These are phyloP conservation scores for Griposia aprilina DNA, from an alignment of 2,888 invertebrate genomes.

Conservation along the genomic window DNA sequence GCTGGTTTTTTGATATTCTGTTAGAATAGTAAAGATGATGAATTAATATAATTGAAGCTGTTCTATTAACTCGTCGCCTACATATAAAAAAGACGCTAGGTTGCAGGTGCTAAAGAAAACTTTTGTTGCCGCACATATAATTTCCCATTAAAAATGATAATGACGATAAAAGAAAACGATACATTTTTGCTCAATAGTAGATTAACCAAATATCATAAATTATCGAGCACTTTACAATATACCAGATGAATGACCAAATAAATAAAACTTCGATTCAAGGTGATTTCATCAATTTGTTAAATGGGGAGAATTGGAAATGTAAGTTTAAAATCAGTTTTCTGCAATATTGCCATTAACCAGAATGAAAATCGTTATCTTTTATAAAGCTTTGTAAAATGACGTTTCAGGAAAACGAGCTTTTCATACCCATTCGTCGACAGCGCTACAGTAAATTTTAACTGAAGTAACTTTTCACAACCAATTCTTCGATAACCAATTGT, in stretches of 20 bases:
- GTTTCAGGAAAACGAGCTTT: constrained; percentile 23
- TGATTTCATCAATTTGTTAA: constrained; percentile 10
- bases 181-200: not conserved
- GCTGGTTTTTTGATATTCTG: too few species aligned
- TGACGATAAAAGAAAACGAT: not conserved
- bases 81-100: too few species aligned
- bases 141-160: too few species aligned
- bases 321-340: constrained; percentile 16
- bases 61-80: too few species aligned
- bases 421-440: constrained; percentile 4
- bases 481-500: not conserved
- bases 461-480: not conserved
- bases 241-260: not conserved
- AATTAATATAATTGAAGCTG: too few species aligned
- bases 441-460: not conserved
- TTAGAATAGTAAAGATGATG: too few species aligned
- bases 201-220: not conserved
- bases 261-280: not conserved
- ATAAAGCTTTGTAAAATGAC: constrained; percentile 23
- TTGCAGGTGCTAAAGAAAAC: too few species aligned
- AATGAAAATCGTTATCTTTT: constrained; percentile 22
- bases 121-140: too few species aligned
- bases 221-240: not conserved
- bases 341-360: constrained; percentile 13
- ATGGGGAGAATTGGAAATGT: constrained; percentile 23